phyloP scores from a whole-genome alignment of 2,113 vertebrate genomes.

The Gnathonemus longibarbis region DNA sequence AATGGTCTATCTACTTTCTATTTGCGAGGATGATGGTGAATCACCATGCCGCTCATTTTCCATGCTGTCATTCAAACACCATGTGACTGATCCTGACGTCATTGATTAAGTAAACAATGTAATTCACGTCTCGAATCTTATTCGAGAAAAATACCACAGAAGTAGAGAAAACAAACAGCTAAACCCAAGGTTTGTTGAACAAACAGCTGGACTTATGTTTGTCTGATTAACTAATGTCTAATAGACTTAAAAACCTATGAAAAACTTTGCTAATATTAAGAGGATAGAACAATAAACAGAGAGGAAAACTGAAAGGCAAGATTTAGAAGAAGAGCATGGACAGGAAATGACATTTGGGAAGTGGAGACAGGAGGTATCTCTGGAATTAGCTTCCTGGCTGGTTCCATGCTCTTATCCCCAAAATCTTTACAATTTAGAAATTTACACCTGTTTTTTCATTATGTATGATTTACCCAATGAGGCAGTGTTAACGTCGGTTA shows the following conservation, averaged over 20 bases:
- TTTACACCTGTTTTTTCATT: neutral
- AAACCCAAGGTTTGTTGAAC: neutral
- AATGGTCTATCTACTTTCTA: neutral
- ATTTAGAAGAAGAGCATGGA: neutral
- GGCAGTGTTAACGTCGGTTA: neutral
- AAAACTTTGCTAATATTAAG: neutral
- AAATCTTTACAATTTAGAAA: neutral
- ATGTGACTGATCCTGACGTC: neutral
- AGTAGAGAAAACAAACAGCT: neutral
- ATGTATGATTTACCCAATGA: neutral
- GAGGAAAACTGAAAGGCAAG: neutral
- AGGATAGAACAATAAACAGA: neutral
- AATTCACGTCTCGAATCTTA: neutral
- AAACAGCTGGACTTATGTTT: neutral
- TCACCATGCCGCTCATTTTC: neutral
- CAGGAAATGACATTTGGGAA: neutral
- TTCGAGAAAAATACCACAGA: neutral
- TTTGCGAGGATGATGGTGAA: neutral
- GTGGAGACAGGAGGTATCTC: neutral
- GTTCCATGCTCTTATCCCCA: neutral
- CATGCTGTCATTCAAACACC: neutral
- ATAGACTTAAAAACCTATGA: neutral
- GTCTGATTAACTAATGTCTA: neutral
- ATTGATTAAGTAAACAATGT: neutral
- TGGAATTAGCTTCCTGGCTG: neutral